Percentiles rank a stretch among this genome's conserved stretches.
phyloP scores from a whole-genome alignment of 35 echinoderm and acorn worm species.

The Diadema setosum region DNA sequence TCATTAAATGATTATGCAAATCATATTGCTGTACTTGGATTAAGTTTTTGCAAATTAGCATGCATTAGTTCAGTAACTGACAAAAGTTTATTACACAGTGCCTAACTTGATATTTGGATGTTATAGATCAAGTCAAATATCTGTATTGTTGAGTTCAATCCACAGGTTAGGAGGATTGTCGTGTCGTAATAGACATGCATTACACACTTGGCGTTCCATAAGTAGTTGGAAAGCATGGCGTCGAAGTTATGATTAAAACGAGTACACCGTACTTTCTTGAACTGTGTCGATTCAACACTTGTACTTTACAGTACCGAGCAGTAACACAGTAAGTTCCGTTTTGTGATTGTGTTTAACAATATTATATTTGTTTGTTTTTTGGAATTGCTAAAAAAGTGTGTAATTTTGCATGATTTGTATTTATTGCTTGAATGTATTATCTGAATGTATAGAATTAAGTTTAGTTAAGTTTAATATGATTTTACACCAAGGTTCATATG shows the following conservation, averaged over 20 bases:
- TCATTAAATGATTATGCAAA: neutral
- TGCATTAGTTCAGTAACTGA: neutral
- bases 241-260: neutral
- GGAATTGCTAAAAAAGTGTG: too few relatives aligned
- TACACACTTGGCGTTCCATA: slow-evolving; percentile 15
- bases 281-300: neutral
- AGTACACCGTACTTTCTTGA: neutral
- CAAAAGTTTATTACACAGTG: neutral
- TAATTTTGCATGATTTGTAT: too few relatives aligned
- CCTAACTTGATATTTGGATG: neutral
- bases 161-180: slow-evolving; percentile 15
- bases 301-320: neutral
- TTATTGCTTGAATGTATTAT: too few relatives aligned
- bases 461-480: too few relatives aligned
- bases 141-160: slow-evolving; percentile 17
- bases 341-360: too few relatives aligned
- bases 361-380: too few relatives aligned
- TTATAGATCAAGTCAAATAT: neutral
- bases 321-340: too few relatives aligned
- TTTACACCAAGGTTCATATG: too few relatives aligned
- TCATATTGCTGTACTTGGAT: neutral
- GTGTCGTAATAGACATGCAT: neutral
- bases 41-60: neutral
- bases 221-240: neutral
- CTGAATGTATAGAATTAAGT: too few relatives aligned